Evolutionary conservation across 2,888 invertebrate species (phyloP), one percentile per base, ranked within the genome.

Genomic region (Lasius fuliginosus): DNA sequence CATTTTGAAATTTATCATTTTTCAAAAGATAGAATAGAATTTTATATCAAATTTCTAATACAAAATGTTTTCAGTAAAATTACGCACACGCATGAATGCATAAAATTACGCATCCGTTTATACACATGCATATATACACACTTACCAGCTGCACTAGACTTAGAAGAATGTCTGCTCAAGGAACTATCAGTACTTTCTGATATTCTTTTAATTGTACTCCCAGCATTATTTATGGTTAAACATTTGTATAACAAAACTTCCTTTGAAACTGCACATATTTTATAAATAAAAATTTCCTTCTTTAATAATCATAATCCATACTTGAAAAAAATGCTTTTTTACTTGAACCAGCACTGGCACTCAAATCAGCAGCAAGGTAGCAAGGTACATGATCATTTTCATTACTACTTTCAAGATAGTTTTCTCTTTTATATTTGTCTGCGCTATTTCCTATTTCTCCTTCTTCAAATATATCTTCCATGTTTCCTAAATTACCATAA

Each of bases 401-500:
- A 27, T 58, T 58, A 58, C 3, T 58, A 58, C 12, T 27, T 58
- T 58, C 4, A 27, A 30, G n/a, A 0, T 53, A 53, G 0, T 53
- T 53, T 53, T 53, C n/a, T 53, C n/a, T 18, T 15, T 53, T n/a
- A 53, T 53, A 58, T 58, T 58, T 27, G 30, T 58, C 30, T 58
- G 4, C 12, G 1, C 1, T 58, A 30, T 58, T 30, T 58, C 5
- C 3, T 4, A 49, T 58, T 58, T 58, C 27, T 27, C 30, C 12
- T 30, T 58, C 15, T 4, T 58, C 27, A 58, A 58, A 58, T 30
- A 58, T 5, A 58, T 58, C 27, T 58, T 58, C 12, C 12, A 58
- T 58, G 12, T 58, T 27, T 58, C 58, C 27, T 58, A 58, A 58
- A 58, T 58, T 27, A 58, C n/a, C 58, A 58, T 58, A 27, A 23